Evolutionary conservation across 2,888 invertebrate species (phyloP), one percentile per base, ranked within the genome.

Genomic region (Meta bourneti): DNA sequence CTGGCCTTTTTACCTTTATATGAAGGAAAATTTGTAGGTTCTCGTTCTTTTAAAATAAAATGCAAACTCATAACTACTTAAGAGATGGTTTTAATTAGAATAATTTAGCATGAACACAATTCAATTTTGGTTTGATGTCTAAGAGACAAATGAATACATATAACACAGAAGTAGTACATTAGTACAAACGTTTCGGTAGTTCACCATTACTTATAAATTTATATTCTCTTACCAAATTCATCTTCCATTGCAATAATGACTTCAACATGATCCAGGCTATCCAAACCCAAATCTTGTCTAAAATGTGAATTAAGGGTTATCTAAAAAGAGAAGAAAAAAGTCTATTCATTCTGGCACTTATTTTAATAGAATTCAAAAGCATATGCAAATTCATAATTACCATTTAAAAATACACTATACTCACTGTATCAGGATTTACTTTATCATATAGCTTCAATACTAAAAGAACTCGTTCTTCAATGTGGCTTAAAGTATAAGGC

Each of bases 171-270:
- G n/a, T n/a, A n/a, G n/a, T n/a, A n/a, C n/a, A n/a, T n/a, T 34
- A 34, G 34, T 4, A 34, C 4, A 34, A 2, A 34, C 34, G 4
- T 34, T 2, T 34, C 4, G 34, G 34, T 34, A 34, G 34, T 34
- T 34, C 34, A 34, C 34, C 34, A 34, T 4, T 34, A 4, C 34
- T 34, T 34, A 34, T 20, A 20, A 7, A 54, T 13, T n/a, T 52
- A 83, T 20, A 71, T 54, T 34, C 77, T 94, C 95, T 94, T 95
- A 96, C 96, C 98, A 95, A 99, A 99, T 95, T 99, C 99, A 96
- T 99, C 99, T 95, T 99, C 99, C 96, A 99, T 98, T 0, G 99
- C 99, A 99, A 99, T 99, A 93, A 99, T 98, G 87, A 99, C 97
- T 96, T 99, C 99, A 78, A 99, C 99, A 95, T 99, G 99, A 96